A percentile compares a stretch with the other conserved stretches of the same genome.
Conservation (phyloP, 2,113 vertebrate genomes). For the Hippolais icterina region DNA sequence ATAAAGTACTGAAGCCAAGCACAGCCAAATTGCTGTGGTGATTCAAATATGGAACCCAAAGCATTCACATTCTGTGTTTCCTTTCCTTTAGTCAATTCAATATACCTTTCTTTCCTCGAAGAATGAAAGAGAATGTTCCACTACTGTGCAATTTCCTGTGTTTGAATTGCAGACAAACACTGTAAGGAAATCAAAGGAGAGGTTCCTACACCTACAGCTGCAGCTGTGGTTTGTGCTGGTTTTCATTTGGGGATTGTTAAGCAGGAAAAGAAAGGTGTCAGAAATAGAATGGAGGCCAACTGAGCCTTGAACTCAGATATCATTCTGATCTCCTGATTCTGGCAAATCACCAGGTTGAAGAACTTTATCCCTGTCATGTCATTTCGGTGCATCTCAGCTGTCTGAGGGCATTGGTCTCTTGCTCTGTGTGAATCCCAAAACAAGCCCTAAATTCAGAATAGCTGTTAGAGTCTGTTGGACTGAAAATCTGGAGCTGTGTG, state of each 20-base stretch:
- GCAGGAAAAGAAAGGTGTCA: background rate
- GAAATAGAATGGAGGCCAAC: background rate
- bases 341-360: background rate
- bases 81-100: background rate
- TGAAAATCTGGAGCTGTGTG: background rate
- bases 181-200: background rate
- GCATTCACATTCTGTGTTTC: background rate
- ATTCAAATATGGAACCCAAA: background rate
- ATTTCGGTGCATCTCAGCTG: background rate
- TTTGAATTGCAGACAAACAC: background rate
- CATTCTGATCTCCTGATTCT: background rate
- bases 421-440: background rate
- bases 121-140: background rate
- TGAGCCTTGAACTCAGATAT: background rate
- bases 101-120: background rate
- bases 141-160: background rate
- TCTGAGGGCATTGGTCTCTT: background rate
- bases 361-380: background rate
- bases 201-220: background rate
- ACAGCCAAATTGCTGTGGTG: background rate
- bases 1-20: background rate
- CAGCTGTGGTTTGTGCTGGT: background rate
- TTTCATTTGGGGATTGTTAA: background rate
- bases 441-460: background rate
- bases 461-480: background rate